Evolutionary conservation across 2,888 invertebrate species (phyloP).

Genomic region (Nomada goodeniana): DNA sequence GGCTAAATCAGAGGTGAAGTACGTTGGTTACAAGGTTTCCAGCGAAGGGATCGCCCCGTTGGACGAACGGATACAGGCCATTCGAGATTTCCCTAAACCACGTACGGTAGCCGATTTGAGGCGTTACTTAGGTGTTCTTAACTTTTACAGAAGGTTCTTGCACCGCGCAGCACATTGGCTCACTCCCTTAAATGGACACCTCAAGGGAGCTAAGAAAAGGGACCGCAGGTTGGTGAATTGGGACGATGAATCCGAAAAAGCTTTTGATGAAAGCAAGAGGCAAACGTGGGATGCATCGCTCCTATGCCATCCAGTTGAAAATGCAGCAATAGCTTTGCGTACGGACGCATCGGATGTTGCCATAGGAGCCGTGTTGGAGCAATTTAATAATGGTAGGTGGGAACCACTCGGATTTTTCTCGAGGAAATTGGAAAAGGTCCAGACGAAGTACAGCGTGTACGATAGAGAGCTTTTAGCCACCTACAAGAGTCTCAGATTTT

Average conservation of each 20-base stretch:
- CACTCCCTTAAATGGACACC: not conserved
- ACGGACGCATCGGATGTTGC: slow-evolving; percentile 59
- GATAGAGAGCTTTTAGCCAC: too few species aligned
- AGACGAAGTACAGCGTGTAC: too few species aligned
- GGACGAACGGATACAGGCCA: not conserved
- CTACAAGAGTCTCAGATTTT: too few species aligned
- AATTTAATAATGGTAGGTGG: slow-evolving; percentile 14
- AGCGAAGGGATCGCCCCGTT: not conserved
- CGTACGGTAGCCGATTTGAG: not conserved
- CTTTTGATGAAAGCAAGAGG: slow-evolving; percentile 27
- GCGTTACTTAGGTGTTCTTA: not conserved
- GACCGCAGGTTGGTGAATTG: not conserved
- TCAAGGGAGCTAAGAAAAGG: not conserved
- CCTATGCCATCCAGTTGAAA: slow-evolving; percentile 31
- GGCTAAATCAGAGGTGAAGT: not conserved
- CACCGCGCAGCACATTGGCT: not conserved
- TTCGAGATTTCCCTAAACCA: not conserved
- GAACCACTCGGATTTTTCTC: too few species aligned
- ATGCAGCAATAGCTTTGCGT: slow-evolving; percentile 38
- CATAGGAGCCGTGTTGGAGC: slow-evolving; percentile 53
- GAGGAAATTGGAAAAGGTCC: too few species aligned
- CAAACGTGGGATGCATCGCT: not conserved
- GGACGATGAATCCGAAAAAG: slow-evolving; percentile 1
- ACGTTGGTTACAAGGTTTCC: not conserved
- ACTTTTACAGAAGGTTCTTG: not conserved